phyloP scores from a whole-genome alignment of 2,797 vertebrate species.

The Argentina silus region DNA sequence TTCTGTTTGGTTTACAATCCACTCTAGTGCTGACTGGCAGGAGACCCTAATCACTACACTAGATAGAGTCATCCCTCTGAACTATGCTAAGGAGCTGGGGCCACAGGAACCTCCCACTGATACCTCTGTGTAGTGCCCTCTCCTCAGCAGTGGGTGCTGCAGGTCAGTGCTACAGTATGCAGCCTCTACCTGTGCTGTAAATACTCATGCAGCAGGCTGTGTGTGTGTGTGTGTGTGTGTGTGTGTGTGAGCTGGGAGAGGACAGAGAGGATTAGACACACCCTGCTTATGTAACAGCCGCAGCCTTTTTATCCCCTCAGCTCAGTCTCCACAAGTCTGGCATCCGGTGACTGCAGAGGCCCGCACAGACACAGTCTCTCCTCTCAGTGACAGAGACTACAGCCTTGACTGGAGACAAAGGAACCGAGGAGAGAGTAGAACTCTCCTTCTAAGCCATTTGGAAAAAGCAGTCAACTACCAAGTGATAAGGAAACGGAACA shows the following conservation, averaged over 20 bases:
- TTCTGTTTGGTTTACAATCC: not conserved
- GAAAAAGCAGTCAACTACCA: not conserved
- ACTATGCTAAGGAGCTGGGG: not conserved
- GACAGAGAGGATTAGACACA: constrained; percentile 65
- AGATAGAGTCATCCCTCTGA: not conserved
- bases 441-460: not conserved
- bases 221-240: constrained; percentile 21
- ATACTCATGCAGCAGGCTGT: constrained; percentile 18
- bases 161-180: not conserved
- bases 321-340: constrained; percentile 11
- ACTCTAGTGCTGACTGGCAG: not conserved
- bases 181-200: not conserved
- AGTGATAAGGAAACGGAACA: not conserved
- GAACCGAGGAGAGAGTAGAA: not conserved
- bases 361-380: not conserved
- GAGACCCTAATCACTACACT: not conserved
- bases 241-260: constrained; percentile 14
- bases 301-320: constrained; percentile 45
- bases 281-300: constrained; percentile 56
- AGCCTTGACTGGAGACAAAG: not conserved
- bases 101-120: not conserved
- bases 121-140: not conserved
- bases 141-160: not conserved
- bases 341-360: no score
- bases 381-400: constrained; percentile 13